Base-by-base conservation (phyloP, 2,888 invertebrate genomes). In the Plagiodera versicolora region DNA sequence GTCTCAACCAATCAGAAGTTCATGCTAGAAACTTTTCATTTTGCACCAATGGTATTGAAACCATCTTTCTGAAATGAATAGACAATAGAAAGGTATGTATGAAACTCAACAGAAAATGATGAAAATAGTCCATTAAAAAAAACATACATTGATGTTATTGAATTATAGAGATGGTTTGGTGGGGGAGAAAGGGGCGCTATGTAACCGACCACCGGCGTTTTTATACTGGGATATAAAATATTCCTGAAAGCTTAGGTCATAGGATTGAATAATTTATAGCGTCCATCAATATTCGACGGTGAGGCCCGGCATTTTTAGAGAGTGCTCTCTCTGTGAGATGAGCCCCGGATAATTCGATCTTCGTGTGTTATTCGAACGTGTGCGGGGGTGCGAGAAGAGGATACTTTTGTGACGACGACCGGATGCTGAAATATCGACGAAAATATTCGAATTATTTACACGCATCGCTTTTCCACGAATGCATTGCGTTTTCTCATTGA, bases 231-330 rank as follows among this genome's bases (percentile, higher is more conserved):
- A 49, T 61, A 61, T 61, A 58, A 61, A 58, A 61, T 61, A 61
- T 58, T 63, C 58, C 64, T 70, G 67, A 69, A 69, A 71, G 69
- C 72, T 74, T 72, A 73, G 77, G 75, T 75, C 75, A 75, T 69
- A 69, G 70, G 63, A 65, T 64, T 76, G 74, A 76, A 77, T 77
- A 75, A 76, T 76, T 76, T 70, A 77, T 67, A 72, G 63, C 52
- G 60, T 19, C 71, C 75, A 75, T 77, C 74, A 77, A 76, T 77
- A 75, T 75, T 76, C 75, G 66, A 76, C 67, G 60, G 69, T 70
- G 66, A 70, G 72, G 72, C 71, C 71, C 64, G 69, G 68, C 70
- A 61, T 64, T 65, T 67, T 75, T 72, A 68, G 67, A 64, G 67
- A 68, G 68, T 64, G 68, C 58, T 39, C 39, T 58, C 56, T 54